Conservation (phyloP, 2,888 invertebrate genomes). For the Andrena fulva region DNA sequence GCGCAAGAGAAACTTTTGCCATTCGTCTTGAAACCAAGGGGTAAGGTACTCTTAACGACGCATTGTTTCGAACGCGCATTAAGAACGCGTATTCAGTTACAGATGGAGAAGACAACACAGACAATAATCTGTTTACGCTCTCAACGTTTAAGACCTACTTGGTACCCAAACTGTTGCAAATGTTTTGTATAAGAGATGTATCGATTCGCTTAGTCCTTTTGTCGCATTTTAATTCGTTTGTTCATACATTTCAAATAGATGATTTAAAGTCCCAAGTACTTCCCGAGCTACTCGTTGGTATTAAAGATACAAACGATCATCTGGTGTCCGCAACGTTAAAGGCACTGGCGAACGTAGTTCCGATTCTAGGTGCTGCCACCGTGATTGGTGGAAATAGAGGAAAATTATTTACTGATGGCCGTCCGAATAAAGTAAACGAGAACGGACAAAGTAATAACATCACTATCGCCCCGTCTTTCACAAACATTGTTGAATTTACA, state of each 20-base stretch:
- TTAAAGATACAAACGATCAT: slow-evolving; percentile 94
- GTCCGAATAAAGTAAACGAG: slow-evolving; percentile 87
- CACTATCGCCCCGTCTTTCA: slow-evolving; percentile 21
- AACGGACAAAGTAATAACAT: slow-evolving; percentile 37
- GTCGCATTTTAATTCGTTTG: slow-evolving; percentile 91
- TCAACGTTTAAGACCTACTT: slow-evolving; percentile 90
- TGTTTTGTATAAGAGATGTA: slow-evolving; percentile 94
- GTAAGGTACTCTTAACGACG: slow-evolving; percentile 83
- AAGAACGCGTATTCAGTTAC: not conserved
- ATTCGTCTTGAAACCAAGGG: slow-evolving; percentile 89
- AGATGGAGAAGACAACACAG: slow-evolving; percentile 83
- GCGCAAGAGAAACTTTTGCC: slow-evolving; percentile 91
- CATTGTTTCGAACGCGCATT: not conserved
- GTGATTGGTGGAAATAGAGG: slow-evolving; percentile 93
- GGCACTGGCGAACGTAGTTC: slow-evolving; percentile 93
- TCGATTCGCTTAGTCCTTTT: slow-evolving; percentile 93
- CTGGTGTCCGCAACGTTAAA: slow-evolving; percentile 93
- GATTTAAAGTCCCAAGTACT: slow-evolving; percentile 92
- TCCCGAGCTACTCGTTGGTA: slow-evolving; percentile 95
- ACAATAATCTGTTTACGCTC: slow-evolving; percentile 88
- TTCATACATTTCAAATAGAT: slow-evolving; percentile 90
- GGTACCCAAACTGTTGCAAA: slow-evolving; percentile 91
- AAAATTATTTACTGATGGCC: slow-evolving; percentile 94
- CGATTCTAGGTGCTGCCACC: slow-evolving; percentile 92
- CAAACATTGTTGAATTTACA: slow-evolving; percentile 42